These are phyloP conservation scores for Rallus crepitans DNA, from an alignment of 2,797 vertebrate genomes.

Conservation along the genomic window DNA sequence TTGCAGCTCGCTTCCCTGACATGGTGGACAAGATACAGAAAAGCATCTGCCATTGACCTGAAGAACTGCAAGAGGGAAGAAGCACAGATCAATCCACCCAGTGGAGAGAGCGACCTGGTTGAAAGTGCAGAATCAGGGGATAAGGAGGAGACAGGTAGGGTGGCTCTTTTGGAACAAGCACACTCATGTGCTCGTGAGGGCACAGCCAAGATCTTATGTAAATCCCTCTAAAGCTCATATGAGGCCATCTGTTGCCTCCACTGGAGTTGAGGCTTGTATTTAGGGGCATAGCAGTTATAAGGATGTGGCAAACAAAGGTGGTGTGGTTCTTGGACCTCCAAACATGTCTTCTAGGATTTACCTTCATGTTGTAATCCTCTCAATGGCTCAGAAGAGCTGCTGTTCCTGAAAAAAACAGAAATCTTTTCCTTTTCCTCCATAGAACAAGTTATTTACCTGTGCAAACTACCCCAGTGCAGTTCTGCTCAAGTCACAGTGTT, in stretches of 20 bases:
- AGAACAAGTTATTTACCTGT: not conserved
- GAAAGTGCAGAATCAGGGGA: not conserved
- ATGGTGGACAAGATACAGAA: constrained; percentile 84
- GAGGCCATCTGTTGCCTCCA: not conserved
- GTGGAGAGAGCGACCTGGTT: fast-evolving
- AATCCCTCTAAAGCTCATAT: not conserved
- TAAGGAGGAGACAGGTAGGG: constrained; percentile 34
- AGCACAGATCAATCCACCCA: not conserved
- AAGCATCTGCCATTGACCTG: constrained; percentile 24
- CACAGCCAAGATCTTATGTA: not conserved
- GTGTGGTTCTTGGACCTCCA: not conserved
- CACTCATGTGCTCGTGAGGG: fast-evolving
- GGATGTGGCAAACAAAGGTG: not conserved
- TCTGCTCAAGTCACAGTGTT: not conserved
- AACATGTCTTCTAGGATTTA: not conserved
- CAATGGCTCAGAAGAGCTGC: not conserved
- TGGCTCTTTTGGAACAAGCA: not conserved
- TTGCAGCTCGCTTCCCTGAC: constrained; percentile 83
- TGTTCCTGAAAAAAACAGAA: not conserved
- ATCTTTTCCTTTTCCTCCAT: not conserved
- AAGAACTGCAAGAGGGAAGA: not conserved
- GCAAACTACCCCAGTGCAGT: not conserved
- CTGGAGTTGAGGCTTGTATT: not conserved
- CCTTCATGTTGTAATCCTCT: not conserved
- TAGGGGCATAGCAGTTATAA: fast-evolving